These are phyloP conservation scores for Ophraella communa DNA, from an alignment of 2,888 invertebrate genomes.

Conservation along the genomic window DNA sequence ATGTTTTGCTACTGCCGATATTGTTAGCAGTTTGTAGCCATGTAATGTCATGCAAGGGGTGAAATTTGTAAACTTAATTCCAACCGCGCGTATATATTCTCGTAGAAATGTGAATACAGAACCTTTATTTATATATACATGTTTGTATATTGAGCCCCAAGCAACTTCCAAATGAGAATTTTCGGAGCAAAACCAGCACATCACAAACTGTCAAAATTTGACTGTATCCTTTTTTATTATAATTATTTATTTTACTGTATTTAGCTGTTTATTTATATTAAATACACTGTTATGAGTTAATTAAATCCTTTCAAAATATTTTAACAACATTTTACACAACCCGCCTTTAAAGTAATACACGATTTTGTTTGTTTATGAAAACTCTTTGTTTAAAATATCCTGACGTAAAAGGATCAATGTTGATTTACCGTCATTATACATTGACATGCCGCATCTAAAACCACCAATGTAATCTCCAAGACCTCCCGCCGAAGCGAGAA, in stretches of 20 bases:
- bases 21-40: constrained; percentile 27
- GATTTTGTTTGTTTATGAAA: too few relatives aligned
- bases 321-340: too few relatives aligned
- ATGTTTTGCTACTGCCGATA: constrained; percentile 21
- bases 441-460: background rate
- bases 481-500: constrained; percentile 15
- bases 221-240: too few relatives aligned
- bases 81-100: constrained; percentile 15
- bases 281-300: too few relatives aligned
- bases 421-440: too few relatives aligned
- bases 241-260: too few relatives aligned
- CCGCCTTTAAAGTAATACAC: too few relatives aligned
- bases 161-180: background rate
- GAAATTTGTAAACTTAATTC: constrained; percentile 28
- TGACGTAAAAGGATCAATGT: too few relatives aligned
- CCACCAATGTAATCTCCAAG: constrained; percentile 7
- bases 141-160: constrained; percentile 24
- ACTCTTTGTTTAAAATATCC: too few relatives aligned
- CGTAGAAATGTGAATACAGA: constrained; percentile 1
- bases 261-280: too few relatives aligned
- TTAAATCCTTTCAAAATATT: too few relatives aligned
- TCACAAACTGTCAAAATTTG: too few relatives aligned
- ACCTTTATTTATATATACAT: background rate
- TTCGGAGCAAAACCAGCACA: background rate
- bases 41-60: constrained; percentile 27